Percentiles rank a stretch among this genome's conserved stretches.
Evolutionary conservation across 2,113 vertebrate species (phyloP).

Genomic region (Scartelaos histophorus): DNA sequence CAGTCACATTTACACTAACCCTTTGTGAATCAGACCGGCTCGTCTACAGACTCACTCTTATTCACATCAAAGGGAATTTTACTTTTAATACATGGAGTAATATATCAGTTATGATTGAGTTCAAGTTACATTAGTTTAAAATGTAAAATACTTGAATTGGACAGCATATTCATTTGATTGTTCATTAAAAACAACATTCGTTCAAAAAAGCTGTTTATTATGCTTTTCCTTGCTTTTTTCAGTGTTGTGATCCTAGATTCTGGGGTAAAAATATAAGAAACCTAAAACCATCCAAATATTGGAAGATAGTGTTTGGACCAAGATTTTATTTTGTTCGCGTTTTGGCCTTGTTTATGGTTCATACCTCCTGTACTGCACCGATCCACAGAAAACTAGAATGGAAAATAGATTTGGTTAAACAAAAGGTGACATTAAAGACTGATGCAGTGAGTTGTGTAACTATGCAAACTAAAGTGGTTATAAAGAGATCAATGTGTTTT

Average conservation of each 20-base stretch:
- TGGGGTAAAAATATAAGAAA: too few relatives aligned
- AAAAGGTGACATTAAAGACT: too few relatives aligned
- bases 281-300: too few relatives aligned
- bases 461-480: not conserved
- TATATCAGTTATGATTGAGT: not conserved
- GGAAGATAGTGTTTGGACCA: too few relatives aligned
- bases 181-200: not conserved
- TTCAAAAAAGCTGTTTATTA: constrained; percentile 19
- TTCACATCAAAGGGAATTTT: not conserved
- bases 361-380: too few relatives aligned
- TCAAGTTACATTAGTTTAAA: not conserved
- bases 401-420: too few relatives aligned
- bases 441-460: too few relatives aligned
- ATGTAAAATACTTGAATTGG: not conserved
- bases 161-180: not conserved
- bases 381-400: not conserved
- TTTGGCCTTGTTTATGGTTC: too few relatives aligned
- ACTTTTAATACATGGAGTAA: not conserved
- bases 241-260: not conserved
- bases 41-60: not conserved
- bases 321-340: too few relatives aligned
- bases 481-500: not conserved
- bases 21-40: too few relatives aligned
- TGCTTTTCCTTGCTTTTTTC: not conserved
- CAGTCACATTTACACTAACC: not conserved